These are phyloP conservation scores for Cichladusa arquata DNA, from an alignment of 2,113 vertebrate genomes.

Conservation along the genomic window DNA sequence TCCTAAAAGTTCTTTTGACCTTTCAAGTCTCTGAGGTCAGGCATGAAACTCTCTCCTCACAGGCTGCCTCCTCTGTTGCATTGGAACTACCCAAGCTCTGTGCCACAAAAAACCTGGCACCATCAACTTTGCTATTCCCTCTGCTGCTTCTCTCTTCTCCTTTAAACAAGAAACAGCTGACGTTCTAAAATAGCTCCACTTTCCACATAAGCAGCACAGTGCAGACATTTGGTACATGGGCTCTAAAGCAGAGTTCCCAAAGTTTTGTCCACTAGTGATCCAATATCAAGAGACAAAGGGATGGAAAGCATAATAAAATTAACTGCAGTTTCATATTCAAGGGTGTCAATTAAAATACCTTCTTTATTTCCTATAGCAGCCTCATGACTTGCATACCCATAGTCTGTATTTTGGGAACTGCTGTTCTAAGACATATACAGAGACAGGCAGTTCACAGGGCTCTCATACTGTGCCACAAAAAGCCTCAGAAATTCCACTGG, in stretches of 20 bases:
- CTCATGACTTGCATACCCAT: neutral
- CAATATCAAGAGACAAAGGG: neutral
- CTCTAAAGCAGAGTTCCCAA: neutral
- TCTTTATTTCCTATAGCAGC: neutral
- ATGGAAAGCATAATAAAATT: neutral
- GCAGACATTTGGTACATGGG: neutral
- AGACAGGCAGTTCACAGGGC: neutral
- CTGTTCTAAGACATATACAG: neutral
- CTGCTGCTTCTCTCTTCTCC: neutral
- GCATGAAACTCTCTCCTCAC: neutral
- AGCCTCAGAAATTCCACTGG: neutral
- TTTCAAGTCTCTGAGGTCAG: neutral
- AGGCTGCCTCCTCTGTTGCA: neutral
- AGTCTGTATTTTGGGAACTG: neutral
- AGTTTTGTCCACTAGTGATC: neutral
- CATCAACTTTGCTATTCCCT: neutral
- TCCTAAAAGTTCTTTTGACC: neutral
- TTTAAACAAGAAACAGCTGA: neutral
- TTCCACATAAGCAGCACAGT: neutral
- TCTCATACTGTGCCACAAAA: neutral
- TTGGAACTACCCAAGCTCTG: neutral
- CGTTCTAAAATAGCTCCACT: neutral
- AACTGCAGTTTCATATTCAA: neutral
- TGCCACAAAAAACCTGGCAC: neutral
- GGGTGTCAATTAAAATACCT: neutral